phyloP scores from a whole-genome alignment of 2,113 vertebrate genomes.

The Lampris incognitus region DNA sequence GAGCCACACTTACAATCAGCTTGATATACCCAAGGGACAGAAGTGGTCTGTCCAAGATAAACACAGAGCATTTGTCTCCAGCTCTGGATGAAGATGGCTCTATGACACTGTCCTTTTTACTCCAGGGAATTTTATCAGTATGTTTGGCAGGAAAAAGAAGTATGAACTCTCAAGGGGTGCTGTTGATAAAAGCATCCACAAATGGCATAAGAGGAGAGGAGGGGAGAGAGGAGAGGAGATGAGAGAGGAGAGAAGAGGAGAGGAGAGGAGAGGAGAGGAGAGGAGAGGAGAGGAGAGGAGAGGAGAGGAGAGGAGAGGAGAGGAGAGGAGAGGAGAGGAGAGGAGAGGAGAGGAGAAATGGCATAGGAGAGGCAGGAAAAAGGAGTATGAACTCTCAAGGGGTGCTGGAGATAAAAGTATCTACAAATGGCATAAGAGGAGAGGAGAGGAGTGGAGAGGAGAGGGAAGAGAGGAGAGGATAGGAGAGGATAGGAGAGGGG shows the following conservation, averaged over 20 bases:
- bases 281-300: neutral
- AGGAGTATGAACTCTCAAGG: neutral
- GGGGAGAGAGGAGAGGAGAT: neutral
- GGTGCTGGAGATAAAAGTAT: neutral
- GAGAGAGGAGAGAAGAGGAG: neutral
- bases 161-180: neutral
- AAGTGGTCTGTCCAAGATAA: neutral
- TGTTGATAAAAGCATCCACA: neutral
- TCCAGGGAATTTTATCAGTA: no score
- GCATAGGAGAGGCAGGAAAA: neutral
- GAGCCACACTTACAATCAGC: constrained; percentile 29
- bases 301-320: neutral
- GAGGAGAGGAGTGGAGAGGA: neutral
- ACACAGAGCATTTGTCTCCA: neutral
- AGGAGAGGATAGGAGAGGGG: constrained; percentile 18
- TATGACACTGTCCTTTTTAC: neutral
- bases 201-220: neutral
- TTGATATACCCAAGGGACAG: constrained; percentile 5
- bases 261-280: neutral
- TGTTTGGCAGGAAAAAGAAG: no score
- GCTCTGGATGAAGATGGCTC: neutral
- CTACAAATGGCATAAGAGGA: neutral
- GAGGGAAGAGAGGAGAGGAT: neutral
- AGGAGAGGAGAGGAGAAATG: neutral
- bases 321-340: neutral